Base-by-base conservation (phyloP, 1,140 invertebrate species). In the Drosophila virilis region DNA sequence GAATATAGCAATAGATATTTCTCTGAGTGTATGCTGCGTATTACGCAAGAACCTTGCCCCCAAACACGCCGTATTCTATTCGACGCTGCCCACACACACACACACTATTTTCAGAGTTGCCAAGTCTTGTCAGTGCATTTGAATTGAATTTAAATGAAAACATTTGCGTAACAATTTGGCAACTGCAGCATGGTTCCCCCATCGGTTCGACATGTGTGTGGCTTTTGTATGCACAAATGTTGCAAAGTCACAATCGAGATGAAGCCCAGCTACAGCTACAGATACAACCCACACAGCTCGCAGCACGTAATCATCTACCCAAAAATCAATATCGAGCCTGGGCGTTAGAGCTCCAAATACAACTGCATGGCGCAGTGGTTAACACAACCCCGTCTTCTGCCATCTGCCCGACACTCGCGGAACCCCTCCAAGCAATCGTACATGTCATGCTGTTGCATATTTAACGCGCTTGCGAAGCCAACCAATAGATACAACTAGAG, bases 91-190 rank as follows among this genome's bases (percentile, higher is more conserved):
- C 42, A 42, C 22, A 28, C 22, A 28, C 22, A 35, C 42, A 42
- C 22, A 28, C 22, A 28, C 22, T 22, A 22, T 68, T 17, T 37
- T 9, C 38, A 55, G 33, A 55, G 65, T 57, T 79, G 71, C 46
- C 78, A 52, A 40, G 50, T 50, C 50, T 73, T 69, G 45, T 37
- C 67, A 50, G 58, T 67, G 81, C 76, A 73, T 73, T 79, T 80
- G 48, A 81, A 81, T 85, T 82, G 67, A 83, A 69, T 74, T 83
- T 50, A 54, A 79, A 88, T 79, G 62, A 77, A 74, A 88, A 88
- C 77, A 45, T 86, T 86, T 86, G 79, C 73, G 77, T 86, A 88
- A 86, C 73, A 68, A 74, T 79, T 88, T 89, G 80, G 59, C 79
- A 88, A 64, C 61, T 73, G 76, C 75, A 67, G 60, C 57, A 54